Percentiles rank a stretch among this genome's conserved stretches.
Conservation (phyloP, 2,113 vertebrate genomes). For the Sylvietta virens region DNA sequence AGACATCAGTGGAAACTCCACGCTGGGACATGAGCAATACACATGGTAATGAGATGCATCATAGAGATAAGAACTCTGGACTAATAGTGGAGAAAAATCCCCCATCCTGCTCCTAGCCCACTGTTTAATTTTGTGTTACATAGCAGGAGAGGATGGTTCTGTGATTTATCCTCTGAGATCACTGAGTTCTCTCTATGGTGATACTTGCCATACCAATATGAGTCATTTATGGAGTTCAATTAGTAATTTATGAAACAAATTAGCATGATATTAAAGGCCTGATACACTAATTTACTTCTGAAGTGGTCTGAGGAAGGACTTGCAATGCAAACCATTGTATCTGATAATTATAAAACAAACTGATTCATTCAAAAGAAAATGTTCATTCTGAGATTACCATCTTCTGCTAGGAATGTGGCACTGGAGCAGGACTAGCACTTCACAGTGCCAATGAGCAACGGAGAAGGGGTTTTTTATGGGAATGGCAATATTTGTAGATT, state of each 20-base stretch:
- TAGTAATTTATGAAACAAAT: slow-evolving; percentile 49
- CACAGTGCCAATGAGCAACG: not conserved
- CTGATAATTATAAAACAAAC: not conserved
- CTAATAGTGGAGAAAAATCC: not conserved
- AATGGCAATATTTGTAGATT: not conserved
- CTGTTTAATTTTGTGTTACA: not conserved
- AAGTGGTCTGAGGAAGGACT: not conserved
- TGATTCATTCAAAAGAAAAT: not conserved
- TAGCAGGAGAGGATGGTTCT: not conserved
- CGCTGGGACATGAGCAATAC: not conserved
- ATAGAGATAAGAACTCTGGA: not conserved
- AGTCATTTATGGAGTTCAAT: slow-evolving; percentile 37
- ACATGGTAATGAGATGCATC: not conserved
- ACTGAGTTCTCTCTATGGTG: not conserved
- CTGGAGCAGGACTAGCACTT: not conserved
- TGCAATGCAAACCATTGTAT: not conserved
- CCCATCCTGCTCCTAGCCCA: not conserved
- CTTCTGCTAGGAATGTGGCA: not conserved
- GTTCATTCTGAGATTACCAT: not conserved
- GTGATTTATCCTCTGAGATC: not conserved
- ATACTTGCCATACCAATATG: not conserved
- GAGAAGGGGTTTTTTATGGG: not conserved
- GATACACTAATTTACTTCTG: not conserved
- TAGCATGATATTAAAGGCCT: slow-evolving; percentile 35
- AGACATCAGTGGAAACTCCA: slow-evolving; percentile 9